phyloP scores from a whole-genome alignment of 92 coral and sea anemone species.

The Palythoa caribaeorum region DNA sequence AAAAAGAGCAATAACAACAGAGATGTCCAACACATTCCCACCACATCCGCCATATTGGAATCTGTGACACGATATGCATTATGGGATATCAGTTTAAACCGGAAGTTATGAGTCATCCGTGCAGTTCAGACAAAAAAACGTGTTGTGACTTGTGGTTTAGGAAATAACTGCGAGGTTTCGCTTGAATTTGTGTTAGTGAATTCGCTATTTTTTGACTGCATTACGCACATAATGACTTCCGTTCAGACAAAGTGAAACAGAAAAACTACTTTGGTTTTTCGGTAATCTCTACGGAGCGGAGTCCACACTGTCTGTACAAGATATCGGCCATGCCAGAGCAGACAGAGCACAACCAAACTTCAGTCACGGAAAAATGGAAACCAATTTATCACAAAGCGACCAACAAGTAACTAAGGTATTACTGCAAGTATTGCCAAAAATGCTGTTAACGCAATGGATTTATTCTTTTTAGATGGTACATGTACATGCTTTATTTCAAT shows the following conservation, averaged over 20 bases:
- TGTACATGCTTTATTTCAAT: not conserved
- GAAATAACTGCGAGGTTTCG: not conserved
- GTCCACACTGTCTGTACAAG: not conserved
- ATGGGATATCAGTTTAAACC: constrained; percentile 1
- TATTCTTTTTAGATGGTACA: not conserved
- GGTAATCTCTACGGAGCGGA: not conserved
- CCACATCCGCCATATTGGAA: constrained; percentile 56
- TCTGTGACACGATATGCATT: not conserved
- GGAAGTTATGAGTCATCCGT: constrained; percentile 23
- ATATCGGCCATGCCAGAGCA: constrained; percentile 28
- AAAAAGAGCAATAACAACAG: constrained; percentile 48
- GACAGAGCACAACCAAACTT: not conserved
- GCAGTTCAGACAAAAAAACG: not conserved
- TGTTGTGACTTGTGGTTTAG: constrained; percentile 30
- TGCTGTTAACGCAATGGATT: not conserved
- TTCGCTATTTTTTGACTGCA: not conserved
- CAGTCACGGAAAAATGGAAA: constrained; percentile 21
- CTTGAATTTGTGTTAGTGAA: not conserved
- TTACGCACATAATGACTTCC: not conserved
- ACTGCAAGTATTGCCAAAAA: not conserved
- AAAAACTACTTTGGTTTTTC: not conserved
- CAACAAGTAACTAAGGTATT: constrained; percentile 25
- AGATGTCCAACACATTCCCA: not conserved
- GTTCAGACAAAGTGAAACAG: not conserved
- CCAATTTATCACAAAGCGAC: not conserved